Evolutionary conservation across 2,113 vertebrate species (phyloP).

Genomic region (Reinhardtius hippoglossoides): DNA sequence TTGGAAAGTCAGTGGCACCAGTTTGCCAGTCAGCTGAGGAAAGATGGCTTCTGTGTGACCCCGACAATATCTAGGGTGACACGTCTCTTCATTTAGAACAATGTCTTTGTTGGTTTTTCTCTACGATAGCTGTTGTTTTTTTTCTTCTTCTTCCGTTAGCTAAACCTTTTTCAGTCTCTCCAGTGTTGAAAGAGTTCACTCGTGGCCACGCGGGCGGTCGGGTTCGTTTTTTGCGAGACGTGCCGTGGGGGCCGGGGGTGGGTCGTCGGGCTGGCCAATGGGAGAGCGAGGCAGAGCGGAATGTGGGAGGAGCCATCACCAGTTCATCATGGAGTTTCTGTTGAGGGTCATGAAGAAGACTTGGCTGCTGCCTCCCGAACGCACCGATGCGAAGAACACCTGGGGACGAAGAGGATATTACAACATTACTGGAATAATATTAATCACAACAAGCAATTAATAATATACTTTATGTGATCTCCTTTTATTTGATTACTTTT

Average conservation of each 20-base stretch:
- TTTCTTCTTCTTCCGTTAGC: background rate
- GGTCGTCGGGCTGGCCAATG: constrained; percentile 31
- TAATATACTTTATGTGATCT: no score
- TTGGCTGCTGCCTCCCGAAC: constrained; percentile 98
- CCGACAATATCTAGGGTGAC: constrained; percentile 23
- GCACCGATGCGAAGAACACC: constrained; percentile 99
- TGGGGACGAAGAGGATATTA: constrained; percentile 54
- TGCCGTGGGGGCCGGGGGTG: background rate
- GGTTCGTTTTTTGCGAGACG: constrained; percentile 44
- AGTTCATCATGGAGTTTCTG: constrained; percentile 99
- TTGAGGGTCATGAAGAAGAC: constrained; percentile 99
- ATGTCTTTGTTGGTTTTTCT: constrained; percentile 4
- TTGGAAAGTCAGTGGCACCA: constrained; percentile 67
- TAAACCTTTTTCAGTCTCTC: constrained; percentile 42
- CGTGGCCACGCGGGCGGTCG: background rate
- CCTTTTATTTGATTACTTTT: no score
- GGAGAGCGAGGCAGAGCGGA: constrained; percentile 44
- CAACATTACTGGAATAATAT: no score
- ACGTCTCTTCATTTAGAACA: constrained; percentile 34
- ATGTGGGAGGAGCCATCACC: constrained; percentile 85
- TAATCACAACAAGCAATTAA: no score
- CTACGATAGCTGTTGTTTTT: constrained; percentile 23
- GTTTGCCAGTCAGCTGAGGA: constrained; percentile 59
- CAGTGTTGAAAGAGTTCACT: constrained; percentile 41
- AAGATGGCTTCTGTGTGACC: constrained; percentile 65